Evolutionary conservation across 2,888 invertebrate genomes (phyloP).

Genomic region (Lacanobia wlatinum): DNA sequence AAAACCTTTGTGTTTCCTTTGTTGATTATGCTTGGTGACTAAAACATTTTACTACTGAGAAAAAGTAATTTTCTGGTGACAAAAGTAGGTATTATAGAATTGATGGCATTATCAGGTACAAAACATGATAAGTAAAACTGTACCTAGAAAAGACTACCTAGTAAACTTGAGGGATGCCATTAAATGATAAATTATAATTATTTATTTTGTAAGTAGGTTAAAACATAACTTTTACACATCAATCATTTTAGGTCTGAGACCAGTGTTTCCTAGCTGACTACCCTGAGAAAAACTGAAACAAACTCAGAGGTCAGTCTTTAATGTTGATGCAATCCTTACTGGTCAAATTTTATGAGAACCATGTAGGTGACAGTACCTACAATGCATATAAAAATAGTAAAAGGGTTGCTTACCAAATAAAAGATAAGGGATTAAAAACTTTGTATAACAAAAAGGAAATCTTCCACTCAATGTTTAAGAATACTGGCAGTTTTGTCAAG

Average conservation of each 20-base stretch:
- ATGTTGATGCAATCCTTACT: no score
- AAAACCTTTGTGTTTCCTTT: constrained; percentile 8
- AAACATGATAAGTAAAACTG: no score
- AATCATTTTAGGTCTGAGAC: no score
- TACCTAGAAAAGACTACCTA: not conserved
- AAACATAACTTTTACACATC: no score
- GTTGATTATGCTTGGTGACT: constrained; percentile 3
- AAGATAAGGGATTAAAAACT: constrained; percentile 16
- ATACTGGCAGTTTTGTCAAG: not conserved
- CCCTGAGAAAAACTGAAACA: no score
- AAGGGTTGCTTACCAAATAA: constrained; percentile 5
- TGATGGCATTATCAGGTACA: not conserved
- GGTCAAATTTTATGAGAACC: no score
- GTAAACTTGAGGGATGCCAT: not conserved
- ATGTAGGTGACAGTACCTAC: no score
- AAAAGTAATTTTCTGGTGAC: not conserved
- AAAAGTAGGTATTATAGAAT: not conserved
- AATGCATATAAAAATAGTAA: no score
- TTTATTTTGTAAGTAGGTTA: no score
- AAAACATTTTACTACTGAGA: not conserved
- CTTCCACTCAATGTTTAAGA: not conserved
- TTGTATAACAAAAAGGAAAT: constrained; percentile 4
- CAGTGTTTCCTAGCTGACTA: no score
- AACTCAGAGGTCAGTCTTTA: no score
- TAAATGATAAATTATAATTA: no score